phyloP scores from a whole-genome alignment of 1,140 invertebrate species.

The Anagrus nilaparvatae region DNA sequence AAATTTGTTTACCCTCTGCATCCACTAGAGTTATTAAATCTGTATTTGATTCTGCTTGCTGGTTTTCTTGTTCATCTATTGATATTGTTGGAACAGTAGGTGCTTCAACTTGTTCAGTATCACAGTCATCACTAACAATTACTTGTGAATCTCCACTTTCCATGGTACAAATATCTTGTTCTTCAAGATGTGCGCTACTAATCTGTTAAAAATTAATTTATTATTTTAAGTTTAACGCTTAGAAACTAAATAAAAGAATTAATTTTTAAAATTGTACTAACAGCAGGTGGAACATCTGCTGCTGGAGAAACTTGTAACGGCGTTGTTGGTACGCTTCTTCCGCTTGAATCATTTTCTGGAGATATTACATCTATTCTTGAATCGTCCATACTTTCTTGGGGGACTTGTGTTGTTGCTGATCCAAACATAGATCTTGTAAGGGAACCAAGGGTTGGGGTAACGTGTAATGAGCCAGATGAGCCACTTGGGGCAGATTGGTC shows the following conservation, averaged over 20 bases:
- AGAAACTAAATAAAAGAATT: not conserved
- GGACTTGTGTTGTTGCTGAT: constrained; percentile 39
- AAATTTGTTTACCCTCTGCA: constrained; percentile 23
- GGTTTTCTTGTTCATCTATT: constrained; percentile 27
- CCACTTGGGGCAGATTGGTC: constrained; percentile 41
- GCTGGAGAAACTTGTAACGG: constrained; percentile 63
- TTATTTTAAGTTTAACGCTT: not conserved
- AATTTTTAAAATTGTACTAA: constrained; percentile 14
- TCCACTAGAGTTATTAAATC: constrained; percentile 28
- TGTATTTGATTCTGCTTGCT: constrained; percentile 25
- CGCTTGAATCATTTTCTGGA: constrained; percentile 55
- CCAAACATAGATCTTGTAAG: constrained; percentile 31
- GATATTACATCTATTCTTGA: constrained; percentile 63
- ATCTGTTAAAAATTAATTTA: constrained; percentile 1
- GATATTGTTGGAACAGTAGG: constrained; percentile 22
- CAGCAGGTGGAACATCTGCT: constrained; percentile 35
- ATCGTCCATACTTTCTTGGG: constrained; percentile 62
- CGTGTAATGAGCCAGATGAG: constrained; percentile 29
- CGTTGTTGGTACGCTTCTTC: constrained; percentile 60
- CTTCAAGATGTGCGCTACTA: not conserved
- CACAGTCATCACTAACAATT: too few relatives aligned
- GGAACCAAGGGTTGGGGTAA: constrained; percentile 24
- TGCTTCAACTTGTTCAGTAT: constrained; percentile 1
- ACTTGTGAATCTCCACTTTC: too few relatives aligned
- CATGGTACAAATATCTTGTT: constrained; percentile 26